A percentile compares a stretch with the other conserved stretches of the same genome.
phyloP scores from a whole-genome alignment of 1,140 invertebrate genomes.

The Cyclargus thomasi region DNA sequence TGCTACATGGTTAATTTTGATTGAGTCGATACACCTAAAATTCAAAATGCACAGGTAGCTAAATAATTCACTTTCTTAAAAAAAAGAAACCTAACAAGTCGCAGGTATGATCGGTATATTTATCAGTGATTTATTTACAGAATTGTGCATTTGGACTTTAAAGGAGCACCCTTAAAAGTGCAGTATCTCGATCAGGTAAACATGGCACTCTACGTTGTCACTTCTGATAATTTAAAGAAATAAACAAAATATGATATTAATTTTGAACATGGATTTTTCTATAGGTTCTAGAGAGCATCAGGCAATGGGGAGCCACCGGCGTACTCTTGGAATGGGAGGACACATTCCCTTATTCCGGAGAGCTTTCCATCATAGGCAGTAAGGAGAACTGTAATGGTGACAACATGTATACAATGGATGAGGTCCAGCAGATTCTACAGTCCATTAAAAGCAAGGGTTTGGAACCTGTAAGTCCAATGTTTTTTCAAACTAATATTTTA shows the following conservation, averaged over 20 bases:
- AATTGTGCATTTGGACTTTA: conserved; percentile 60
- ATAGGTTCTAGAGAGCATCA: conserved; percentile 36
- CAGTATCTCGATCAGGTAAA: conserved; percentile 47
- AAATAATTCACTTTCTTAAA: not conserved
- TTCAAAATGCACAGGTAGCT: not conserved
- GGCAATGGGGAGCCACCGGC: conserved; percentile 86
- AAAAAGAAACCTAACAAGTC: not conserved
- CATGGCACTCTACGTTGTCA: not conserved
- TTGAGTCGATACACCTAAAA: not conserved
- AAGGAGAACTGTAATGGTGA: conserved; percentile 54
- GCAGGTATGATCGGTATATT: not conserved
- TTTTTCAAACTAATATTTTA: too few species aligned
- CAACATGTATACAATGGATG: conserved; percentile 64
- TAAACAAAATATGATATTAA: too few species aligned
- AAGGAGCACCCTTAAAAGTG: conserved; percentile 52
- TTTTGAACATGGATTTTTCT: conserved; percentile 13
- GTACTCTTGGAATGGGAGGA: conserved; percentile 95
- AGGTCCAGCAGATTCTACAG: conserved; percentile 62
- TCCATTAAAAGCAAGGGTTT: conserved; percentile 59
- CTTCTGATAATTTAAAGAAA: too few species aligned
- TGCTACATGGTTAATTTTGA: too few species aligned
- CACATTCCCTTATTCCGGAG: conserved; percentile 89
- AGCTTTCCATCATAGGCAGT: conserved; percentile 80
- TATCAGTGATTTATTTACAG: conserved; percentile 32
- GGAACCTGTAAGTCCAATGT: conserved; percentile 51